A percentile compares a stretch with the other conserved stretches of the same genome.
These are phyloP conservation scores for Drosophila limbata DNA, from an alignment of 2,888 invertebrate genomes.

Conservation along the genomic window DNA sequence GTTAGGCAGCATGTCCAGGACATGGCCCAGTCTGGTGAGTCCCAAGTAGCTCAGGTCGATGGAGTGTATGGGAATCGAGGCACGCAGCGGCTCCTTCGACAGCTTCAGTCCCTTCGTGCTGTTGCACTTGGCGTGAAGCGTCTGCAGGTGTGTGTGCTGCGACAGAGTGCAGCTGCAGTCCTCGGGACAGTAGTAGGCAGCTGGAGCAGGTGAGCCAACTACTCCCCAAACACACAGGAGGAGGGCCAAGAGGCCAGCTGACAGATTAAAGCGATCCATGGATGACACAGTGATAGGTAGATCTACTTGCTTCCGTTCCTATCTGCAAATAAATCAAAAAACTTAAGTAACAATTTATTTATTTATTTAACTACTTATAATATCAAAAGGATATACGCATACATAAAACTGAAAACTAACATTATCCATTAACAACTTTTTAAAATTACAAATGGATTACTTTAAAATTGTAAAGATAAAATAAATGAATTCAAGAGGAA, in stretches of 20 bases:
- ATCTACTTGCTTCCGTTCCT: conserved; percentile 27
- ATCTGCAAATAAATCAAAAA: conserved; percentile 37
- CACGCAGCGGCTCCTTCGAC: conserved; percentile 49
- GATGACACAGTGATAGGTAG: background rate
- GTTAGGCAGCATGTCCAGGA: conserved; percentile 87
- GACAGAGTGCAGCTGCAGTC: conserved; percentile 81
- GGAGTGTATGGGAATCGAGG: conserved; percentile 83
- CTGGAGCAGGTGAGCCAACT: background rate
- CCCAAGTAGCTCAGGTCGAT: conserved; percentile 89
- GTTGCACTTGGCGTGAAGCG: conserved; percentile 83
- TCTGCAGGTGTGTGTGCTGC: conserved; percentile 68
- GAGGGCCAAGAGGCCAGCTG: conserved; percentile 44
- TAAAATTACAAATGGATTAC: no score
- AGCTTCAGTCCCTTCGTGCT: conserved; percentile 76
- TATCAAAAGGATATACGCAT: no score
- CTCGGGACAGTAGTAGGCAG: conserved; percentile 77
- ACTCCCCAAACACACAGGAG: conserved; percentile 49
- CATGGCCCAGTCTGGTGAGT: conserved; percentile 87
- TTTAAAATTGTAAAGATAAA: no score
- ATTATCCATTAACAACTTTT: no score
- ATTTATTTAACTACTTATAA: no score
- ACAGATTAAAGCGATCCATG: conserved; percentile 39
- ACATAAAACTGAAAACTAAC: background rate
- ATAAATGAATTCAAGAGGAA: no score
- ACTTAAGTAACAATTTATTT: no score